Evolutionary conservation across 2,797 vertebrate species (phyloP).

Genomic region (Potorous gilbertii): DNA sequence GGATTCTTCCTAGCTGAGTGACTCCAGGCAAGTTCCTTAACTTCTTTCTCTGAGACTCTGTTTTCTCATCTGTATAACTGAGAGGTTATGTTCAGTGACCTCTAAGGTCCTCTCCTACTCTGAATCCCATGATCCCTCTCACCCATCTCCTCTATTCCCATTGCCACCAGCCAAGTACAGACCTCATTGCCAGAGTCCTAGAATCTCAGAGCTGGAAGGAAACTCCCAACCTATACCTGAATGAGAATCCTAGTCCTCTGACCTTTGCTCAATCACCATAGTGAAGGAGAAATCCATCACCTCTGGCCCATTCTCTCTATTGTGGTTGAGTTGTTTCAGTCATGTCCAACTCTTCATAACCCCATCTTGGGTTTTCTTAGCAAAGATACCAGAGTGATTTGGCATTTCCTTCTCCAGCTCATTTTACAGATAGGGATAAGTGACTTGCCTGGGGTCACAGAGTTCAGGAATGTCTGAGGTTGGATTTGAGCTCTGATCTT

Average conservation of each 20-base stretch:
- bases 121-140: too few species aligned
- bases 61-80: not conserved
- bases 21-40: too few species aligned
- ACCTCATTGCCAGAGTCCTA: not conserved
- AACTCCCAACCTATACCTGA: not conserved
- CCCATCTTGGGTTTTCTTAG: not conserved
- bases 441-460: not conserved
- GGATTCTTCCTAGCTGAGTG: too few species aligned
- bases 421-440: not conserved
- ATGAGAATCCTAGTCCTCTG: not conserved
- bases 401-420: not conserved
- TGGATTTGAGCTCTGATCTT: not conserved
- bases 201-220: not conserved
- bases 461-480: not conserved
- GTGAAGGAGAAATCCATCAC: not conserved
- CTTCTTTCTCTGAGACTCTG: too few species aligned
- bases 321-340: too few species aligned
- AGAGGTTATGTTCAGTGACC: not conserved
- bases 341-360: too few species aligned
- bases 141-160: not conserved
- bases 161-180: not conserved
- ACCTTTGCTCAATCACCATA: not conserved
- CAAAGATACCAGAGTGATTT: too few species aligned
- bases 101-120: not conserved
- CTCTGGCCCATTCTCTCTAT: not conserved